These are phyloP conservation scores for Portevinia maculata DNA, from an alignment of 2,888 invertebrate species.

Conservation along the genomic window DNA sequence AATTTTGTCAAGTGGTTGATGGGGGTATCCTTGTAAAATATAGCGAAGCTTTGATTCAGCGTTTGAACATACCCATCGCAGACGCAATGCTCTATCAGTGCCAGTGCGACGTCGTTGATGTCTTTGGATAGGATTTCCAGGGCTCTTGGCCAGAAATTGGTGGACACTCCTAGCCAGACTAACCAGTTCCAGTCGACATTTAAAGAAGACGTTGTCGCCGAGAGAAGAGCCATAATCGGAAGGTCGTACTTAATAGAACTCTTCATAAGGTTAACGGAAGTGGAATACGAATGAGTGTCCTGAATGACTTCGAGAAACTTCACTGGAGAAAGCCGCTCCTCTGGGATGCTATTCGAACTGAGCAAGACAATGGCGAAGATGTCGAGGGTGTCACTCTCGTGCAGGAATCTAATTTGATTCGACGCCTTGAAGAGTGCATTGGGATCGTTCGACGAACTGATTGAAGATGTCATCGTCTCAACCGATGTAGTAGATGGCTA, in stretches of 20 bases:
- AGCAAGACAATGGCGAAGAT: slow-evolving; percentile 81
- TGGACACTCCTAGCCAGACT: slow-evolving; percentile 80
- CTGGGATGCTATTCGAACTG: slow-evolving; percentile 77
- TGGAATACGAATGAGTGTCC: slow-evolving; percentile 75
- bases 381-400: slow-evolving; percentile 77
- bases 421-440: slow-evolving; percentile 58
- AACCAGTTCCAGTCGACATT: slow-evolving; percentile 81
- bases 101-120: slow-evolving; percentile 77
- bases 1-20: slow-evolving; percentile 85
- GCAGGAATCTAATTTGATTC: slow-evolving; percentile 75
- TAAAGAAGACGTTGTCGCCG: slow-evolving; percentile 77
- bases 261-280: slow-evolving; percentile 78
- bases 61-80: slow-evolving; percentile 85
- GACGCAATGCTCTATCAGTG: slow-evolving; percentile 81
- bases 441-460: slow-evolving; percentile 79
- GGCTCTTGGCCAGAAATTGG: slow-evolving; percentile 77
- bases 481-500: slow-evolving; percentile 78
- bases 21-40: slow-evolving; percentile 89
- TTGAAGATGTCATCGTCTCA: slow-evolving; percentile 79
- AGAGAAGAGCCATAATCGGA: slow-evolving; percentile 80
- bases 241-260: slow-evolving; percentile 77
- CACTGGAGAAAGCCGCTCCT: slow-evolving; percentile 74
- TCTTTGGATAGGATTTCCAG: slow-evolving; percentile 70
- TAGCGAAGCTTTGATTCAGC: slow-evolving; percentile 86
- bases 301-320: slow-evolving; percentile 79